A percentile compares a stretch with the other conserved stretches of the same genome.
These are phyloP conservation scores for Knipowitschia caucasica DNA, from an alignment of 2,797 vertebrate species.

Conservation along the genomic window DNA sequence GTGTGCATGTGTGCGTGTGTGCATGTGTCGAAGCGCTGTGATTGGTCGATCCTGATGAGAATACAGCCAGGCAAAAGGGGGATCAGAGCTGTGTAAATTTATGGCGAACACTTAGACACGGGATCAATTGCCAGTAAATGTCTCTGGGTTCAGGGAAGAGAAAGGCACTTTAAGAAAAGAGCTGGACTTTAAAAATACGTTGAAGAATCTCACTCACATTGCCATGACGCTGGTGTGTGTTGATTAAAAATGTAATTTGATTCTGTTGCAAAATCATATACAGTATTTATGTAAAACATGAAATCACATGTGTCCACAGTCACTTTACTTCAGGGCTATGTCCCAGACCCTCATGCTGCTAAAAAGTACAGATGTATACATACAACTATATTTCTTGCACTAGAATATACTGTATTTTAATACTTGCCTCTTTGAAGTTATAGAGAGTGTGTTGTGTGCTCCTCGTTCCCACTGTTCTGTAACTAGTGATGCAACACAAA, in stretches of 20 bases:
- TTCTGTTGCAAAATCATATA: background rate
- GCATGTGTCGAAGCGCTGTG: conserved; percentile 12
- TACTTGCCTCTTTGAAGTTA: too few species aligned
- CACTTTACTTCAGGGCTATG: too few species aligned
- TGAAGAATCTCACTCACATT: conserved; percentile 17
- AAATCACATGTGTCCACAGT: too few species aligned
- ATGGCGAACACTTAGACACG: conserved; percentile 73
- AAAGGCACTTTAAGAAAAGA: conserved; percentile 39
- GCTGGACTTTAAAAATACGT: conserved; percentile 30
- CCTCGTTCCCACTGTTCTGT: too few species aligned
- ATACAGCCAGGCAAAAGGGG: conserved; percentile 42
- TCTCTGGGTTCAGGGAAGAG: conserved; percentile 51
- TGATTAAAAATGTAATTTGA: background rate
- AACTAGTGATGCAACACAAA: too few species aligned
- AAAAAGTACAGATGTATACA: too few species aligned
- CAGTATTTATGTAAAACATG: too few species aligned
- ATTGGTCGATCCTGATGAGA: conserved; percentile 55
- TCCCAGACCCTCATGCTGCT: too few species aligned
- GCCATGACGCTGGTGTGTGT: background rate
- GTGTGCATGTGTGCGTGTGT: background rate
- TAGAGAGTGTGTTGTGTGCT: too few species aligned
- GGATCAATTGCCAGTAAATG: conserved; percentile 74
- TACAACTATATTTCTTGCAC: too few species aligned
- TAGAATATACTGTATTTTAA: too few species aligned
- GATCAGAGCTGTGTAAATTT: conserved; percentile 65